Percentiles rank a stretch among this genome's conserved stretches.
phyloP scores from a whole-genome alignment of 2,113 vertebrate genomes.

The Prunella fulvescens region DNA sequence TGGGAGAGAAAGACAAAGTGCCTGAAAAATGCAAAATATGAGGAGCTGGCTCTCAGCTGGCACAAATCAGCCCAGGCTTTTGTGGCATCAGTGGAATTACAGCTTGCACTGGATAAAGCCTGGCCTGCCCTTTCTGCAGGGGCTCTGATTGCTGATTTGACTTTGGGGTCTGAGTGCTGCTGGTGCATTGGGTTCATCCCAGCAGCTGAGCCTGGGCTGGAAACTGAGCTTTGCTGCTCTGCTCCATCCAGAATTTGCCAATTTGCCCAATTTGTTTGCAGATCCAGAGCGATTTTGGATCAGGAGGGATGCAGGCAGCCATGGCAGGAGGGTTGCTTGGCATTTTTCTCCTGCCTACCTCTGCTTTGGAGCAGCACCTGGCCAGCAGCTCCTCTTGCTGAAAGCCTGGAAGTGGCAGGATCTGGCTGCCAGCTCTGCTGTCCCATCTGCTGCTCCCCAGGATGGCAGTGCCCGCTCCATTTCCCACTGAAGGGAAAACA shows the following conservation, averaged over 20 bases:
- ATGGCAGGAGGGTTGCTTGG: not conserved
- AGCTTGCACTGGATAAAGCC: not conserved
- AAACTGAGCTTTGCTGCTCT: not conserved
- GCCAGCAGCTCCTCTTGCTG: not conserved
- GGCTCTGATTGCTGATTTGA: not conserved
- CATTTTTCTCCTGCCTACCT: not conserved
- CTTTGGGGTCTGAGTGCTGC: not conserved
- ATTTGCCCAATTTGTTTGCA: slow-evolving; percentile 4
- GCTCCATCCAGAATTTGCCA: not conserved
- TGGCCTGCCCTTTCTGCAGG: not conserved
- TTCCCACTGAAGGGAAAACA: not conserved
- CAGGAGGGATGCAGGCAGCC: not conserved
- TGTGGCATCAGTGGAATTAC: not conserved
- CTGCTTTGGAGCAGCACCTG: not conserved
- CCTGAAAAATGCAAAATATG: not conserved
- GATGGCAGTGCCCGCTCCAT: not conserved
- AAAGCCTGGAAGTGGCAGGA: not conserved
- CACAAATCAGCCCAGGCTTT: not conserved
- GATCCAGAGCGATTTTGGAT: not conserved
- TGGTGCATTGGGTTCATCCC: not conserved
- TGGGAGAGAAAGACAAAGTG: not conserved
- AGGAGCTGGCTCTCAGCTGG: not conserved
- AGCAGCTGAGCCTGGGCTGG: not conserved
- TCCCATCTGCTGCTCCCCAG: slow-evolving; percentile 42
- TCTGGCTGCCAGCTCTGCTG: slow-evolving; percentile 13